phyloP scores from a whole-genome alignment of 2,797 vertebrate genomes.

The Chaenodraco wilsoni region DNA sequence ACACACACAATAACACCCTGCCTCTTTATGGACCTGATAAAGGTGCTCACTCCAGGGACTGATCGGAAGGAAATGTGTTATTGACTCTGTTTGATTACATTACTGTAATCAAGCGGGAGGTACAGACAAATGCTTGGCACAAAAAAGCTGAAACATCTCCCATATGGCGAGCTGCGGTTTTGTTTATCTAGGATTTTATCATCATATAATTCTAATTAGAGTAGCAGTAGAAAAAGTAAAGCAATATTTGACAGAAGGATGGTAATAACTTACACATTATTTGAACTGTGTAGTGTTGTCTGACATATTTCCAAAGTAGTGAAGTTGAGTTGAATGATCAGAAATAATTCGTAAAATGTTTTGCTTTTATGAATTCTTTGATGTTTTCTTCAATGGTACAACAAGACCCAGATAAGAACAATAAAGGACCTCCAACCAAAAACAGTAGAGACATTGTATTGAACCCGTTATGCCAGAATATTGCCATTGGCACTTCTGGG shows the following conservation, averaged over 20 bases:
- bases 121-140: background rate
- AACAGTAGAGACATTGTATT: conserved; percentile 49
- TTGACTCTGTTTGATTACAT: conserved; percentile 42
- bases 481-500: conserved; percentile 31
- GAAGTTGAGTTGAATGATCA: background rate
- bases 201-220: conserved; percentile 28
- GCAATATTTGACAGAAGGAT: background rate
- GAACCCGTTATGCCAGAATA: conserved; percentile 29
- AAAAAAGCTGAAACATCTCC: conserved; percentile 37
- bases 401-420: background rate
- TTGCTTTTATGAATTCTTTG: background rate
- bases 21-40: conserved; percentile 38
- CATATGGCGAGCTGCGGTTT: conserved; percentile 34
- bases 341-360: background rate
- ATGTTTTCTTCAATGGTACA: background rate
- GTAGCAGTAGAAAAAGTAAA: background rate
- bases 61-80: conserved; percentile 45
- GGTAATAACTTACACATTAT: background rate
- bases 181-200: conserved; percentile 48
- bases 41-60: conserved; percentile 28
- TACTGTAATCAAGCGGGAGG: conserved; percentile 35
- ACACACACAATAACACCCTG: conserved; percentile 12
- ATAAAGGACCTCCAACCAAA: background rate
- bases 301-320: background rate
- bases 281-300: too few species aligned